A percentile compares a stretch with the other conserved stretches of the same genome.
These are phyloP conservation scores for Sebastes steindachneri DNA, from an alignment of 2,797 vertebrate genomes.

Conservation along the genomic window DNA sequence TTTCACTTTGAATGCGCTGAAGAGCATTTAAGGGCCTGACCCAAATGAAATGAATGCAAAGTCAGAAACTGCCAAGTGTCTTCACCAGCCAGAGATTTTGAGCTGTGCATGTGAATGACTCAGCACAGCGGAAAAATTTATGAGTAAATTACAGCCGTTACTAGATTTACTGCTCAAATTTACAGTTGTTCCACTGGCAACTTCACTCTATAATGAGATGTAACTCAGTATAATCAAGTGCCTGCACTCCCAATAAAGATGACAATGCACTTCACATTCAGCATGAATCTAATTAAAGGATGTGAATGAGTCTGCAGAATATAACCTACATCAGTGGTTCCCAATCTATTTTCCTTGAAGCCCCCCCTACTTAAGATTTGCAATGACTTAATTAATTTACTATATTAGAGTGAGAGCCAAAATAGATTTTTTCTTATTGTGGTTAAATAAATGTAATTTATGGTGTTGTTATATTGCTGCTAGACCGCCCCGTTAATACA, in stretches of 20 bases:
- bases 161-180: neutral
- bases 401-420: too few relatives aligned
- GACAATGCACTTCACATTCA: neutral
- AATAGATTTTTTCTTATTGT: too few relatives aligned
- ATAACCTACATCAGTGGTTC: neutral
- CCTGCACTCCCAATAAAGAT: neutral
- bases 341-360: too few relatives aligned
- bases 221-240: neutral
- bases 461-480: too few relatives aligned
- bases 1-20: neutral
- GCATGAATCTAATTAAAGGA: neutral
- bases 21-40: neutral
- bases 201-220: neutral
- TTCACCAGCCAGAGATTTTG: neutral
- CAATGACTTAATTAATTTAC: too few relatives aligned
- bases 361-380: too few relatives aligned
- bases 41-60: neutral
- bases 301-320: neutral
- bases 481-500: too few relatives aligned
- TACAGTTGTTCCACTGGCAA: neutral
- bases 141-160: neutral
- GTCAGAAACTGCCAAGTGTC: neutral
- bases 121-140: neutral
- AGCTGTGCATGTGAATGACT: neutral
- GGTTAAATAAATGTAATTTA: too few relatives aligned